Evolutionary conservation across 2,888 invertebrate genomes (phyloP), one percentile per base, ranked within the genome.

Genomic region (Lamellibrachia satsuma): DNA sequence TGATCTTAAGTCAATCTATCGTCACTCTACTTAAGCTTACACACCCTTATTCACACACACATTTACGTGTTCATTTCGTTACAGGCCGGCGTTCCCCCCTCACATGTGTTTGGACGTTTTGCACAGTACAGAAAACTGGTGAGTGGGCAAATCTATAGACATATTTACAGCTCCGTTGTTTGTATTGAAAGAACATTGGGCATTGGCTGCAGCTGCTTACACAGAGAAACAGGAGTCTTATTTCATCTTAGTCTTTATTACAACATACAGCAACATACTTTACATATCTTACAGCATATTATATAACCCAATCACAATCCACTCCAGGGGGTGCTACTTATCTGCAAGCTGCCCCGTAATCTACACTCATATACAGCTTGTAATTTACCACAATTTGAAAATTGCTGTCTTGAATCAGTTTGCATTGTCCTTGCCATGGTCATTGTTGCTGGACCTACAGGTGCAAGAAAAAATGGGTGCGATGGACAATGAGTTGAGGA

Each of bases 121-220:
- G 91, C 94, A n/a, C 96, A 96, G 94, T 96, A 95, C 94, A 95
- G 96, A 92, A 94, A 95, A 91, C 92, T 95, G 94, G 96, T 93
- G 91, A 55, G 93, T 93, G n/a, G 15, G 15, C 55, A 27, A 3
- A 51, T 75, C n/a, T 22, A 75, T 22, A 22, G n/a, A 75, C 22
- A 0, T 22, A 15, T 75, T 75, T 15, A 22, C 75, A 22, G 4
- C 75, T 75, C 15, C 75, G 2, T 3, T 75, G 6, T 15, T 39
- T 39, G 39, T 39, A 1, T 39, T 39, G 39, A 39, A 39, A 39
- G 39, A 39, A 39, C 39, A 39, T 39, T 39, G 39, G 39, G 39
- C 39, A 39, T 39, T 39, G 39, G 39, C 39, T 39, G 39, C 39
- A 39, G 39, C 39, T 39, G 39, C 39, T 39, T 39, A 39, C 39